Conservation (phyloP, 2,113 vertebrate species). For the Aplodontia rufa region DNA sequence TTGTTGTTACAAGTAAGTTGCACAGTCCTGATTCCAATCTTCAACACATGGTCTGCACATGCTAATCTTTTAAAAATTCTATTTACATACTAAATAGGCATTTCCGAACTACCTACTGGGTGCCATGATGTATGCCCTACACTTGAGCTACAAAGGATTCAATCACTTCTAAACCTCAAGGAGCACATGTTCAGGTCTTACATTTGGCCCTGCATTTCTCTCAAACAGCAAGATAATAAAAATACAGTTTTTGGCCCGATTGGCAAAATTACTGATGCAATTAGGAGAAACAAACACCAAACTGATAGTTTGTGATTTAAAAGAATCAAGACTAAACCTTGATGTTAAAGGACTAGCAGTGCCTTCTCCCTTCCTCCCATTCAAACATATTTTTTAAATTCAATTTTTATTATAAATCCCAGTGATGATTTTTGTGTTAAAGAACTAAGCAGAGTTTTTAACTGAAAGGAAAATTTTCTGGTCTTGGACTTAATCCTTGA, state of each 20-base stretch:
- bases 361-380: slow-evolving; percentile 14
- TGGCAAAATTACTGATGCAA: slow-evolving; percentile 12
- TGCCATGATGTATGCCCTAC: background rate
- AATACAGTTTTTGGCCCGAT: background rate
- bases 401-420: slow-evolving; percentile 39
- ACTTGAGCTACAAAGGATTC: background rate
- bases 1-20: background rate
- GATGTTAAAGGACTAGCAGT: background rate
- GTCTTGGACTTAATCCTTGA: slow-evolving; percentile 71
- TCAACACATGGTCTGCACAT: background rate
- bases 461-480: slow-evolving; percentile 56
- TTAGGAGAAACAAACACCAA: slow-evolving; percentile 12
- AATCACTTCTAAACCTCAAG: background rate
- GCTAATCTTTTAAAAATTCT: background rate
- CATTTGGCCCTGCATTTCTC: background rate
- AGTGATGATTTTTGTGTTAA: slow-evolving; percentile 54
- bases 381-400: slow-evolving; percentile 30
- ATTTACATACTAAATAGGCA: background rate
- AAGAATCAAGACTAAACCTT: slow-evolving; percentile 11
- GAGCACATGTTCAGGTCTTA: background rate
- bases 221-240: background rate
- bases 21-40: background rate
- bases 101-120: background rate
- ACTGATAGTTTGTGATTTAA: background rate
- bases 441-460: slow-evolving; percentile 61